Evolutionary conservation across 30 jellyfish, hydroid and myxozoan genomes (phyloP), one percentile per base, ranked within the genome.

Genomic region (Morbakka virulenta): DNA sequence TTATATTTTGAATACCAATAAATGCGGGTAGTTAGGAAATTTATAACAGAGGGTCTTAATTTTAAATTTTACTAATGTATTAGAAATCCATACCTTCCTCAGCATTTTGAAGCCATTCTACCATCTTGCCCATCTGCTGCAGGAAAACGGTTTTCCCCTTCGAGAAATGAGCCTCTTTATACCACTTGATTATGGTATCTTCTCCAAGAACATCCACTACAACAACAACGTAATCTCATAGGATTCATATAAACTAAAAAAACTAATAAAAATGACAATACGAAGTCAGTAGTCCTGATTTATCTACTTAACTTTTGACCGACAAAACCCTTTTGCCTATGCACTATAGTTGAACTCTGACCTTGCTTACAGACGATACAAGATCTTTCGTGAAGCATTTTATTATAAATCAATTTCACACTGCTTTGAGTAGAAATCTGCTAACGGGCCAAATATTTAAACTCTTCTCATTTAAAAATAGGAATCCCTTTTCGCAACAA

Each of bases 81-180:
- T n/a, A n/a, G n/a, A n/a, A n/a, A n/a, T n/a, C 57, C 57, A 6
- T 73, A 83, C 95, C 98, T 85, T 92, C 98, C 71, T 92, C 96
- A 22, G 98, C 98, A 68, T 71, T 84, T 51, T 92, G 95, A 34
- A 92, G 86, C 98, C 98, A 92, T 4, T 83, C 91, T 0, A 92
- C 95, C 98, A 92, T 92, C 57, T 85, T 92, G 41, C 85, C 95
- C 98, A 92, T 92, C 76, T 92, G 98, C n/a, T 62, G 87, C 79
- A 92, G 74, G 64, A 92, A 92, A 2, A 92, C 98, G 35, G 95
- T 84, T 62, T 92, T 92, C 12, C 98, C 98, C 65, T 92, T 92
- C 22, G 96, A 62, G 4, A 87, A 68, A 64, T 84, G 96, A 33
- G 85, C 87, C 4, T 77, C 83, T 27, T 79, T 92, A 87, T 85